These are phyloP conservation scores for Anastrepha ludens DNA, from an alignment of 1,140 invertebrate species.

Conservation along the genomic window DNA sequence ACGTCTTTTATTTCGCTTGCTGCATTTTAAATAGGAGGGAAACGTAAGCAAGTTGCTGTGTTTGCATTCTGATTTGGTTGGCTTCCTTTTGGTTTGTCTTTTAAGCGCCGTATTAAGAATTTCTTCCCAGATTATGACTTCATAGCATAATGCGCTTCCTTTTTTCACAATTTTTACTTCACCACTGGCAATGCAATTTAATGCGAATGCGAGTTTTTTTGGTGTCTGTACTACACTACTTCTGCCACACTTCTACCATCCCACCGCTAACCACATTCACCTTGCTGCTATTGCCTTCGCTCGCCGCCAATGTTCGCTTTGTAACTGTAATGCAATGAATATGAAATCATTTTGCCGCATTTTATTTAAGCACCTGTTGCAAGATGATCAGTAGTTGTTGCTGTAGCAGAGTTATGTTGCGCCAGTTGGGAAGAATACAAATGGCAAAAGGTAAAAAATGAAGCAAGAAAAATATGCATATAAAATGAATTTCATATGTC, in stretches of 20 bases:
- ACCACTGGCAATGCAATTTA: background rate
- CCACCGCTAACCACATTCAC: background rate
- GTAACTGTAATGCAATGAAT: constrained; percentile 3
- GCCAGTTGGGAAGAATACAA: background rate
- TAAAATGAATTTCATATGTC: background rate
- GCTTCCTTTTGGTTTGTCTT: background rate
- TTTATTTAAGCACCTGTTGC: constrained; percentile 11
- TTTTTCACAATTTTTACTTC: background rate
- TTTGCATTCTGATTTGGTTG: background rate
- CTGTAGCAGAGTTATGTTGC: background rate
- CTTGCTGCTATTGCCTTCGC: background rate
- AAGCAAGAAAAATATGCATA: background rate
- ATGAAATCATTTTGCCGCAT: background rate
- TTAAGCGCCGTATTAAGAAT: background rate
- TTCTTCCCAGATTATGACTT: background rate
- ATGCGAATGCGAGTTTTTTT: background rate
- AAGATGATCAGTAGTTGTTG: background rate
- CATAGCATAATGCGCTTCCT: background rate
- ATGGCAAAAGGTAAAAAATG: background rate
- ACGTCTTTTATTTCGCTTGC: background rate
- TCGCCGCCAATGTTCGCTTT: background rate
- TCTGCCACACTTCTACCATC: background rate
- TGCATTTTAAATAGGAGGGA: background rate
- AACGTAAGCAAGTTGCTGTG: background rate
- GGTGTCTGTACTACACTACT: background rate